Conservation (phyloP, 2,888 invertebrate species). For the Sminthurides aquaticus region DNA sequence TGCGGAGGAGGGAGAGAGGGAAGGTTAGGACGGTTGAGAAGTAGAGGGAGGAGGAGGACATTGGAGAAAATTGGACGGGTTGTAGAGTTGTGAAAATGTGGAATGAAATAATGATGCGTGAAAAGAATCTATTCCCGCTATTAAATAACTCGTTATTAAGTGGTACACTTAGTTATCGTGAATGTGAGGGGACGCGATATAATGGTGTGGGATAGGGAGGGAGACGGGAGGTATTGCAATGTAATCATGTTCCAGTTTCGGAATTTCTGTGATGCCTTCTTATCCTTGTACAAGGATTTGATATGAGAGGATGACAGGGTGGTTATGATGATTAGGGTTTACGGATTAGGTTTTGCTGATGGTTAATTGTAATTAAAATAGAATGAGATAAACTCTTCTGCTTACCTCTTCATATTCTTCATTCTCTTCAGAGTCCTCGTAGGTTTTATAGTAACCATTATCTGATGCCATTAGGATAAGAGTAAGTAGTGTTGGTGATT, state of each 20-base stretch:
- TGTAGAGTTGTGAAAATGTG: neutral
- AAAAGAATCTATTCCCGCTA: neutral
- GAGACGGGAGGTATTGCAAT: too few relatives aligned
- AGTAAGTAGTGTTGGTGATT: neutral
- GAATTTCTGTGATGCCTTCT: too few relatives aligned
- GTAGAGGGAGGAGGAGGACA: neutral
- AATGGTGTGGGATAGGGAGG: too few relatives aligned
- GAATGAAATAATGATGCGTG: neutral
- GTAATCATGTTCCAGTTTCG: too few relatives aligned
- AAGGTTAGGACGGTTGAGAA: neutral
- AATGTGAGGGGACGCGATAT: too few relatives aligned
- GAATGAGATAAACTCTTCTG: neutral
- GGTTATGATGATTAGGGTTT: too few relatives aligned
- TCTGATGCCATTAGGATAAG: slow-evolving; percentile 23
- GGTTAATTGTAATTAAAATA: neutral
- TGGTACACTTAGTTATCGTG: too few relatives aligned
- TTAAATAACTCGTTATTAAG: too few relatives aligned
- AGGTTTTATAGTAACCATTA: slow-evolving; percentile 26
- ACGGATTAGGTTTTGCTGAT: too few relatives aligned
- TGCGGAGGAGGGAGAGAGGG: neutral
- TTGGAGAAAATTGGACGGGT: too few relatives aligned
- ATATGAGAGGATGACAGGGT: too few relatives aligned
- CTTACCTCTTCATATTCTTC: slow-evolving; percentile 17
- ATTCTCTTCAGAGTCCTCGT: slow-evolving; percentile 23
- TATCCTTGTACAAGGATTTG: too few relatives aligned